These are phyloP conservation scores for Podilymbus podiceps DNA, from an alignment of 2,113 vertebrate species.

Conservation along the genomic window DNA sequence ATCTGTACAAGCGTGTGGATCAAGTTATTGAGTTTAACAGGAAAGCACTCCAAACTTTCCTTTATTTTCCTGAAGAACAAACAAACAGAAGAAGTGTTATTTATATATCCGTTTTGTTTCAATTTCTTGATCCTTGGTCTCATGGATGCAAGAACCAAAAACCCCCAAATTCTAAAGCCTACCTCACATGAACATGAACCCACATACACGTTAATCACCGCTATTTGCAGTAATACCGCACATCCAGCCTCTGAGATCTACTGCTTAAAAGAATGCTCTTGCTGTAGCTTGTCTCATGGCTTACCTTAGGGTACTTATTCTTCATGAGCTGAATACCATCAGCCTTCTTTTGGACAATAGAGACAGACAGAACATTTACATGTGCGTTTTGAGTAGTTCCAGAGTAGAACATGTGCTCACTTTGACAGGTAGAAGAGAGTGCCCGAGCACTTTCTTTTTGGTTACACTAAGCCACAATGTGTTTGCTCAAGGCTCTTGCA, in stretches of 20 bases:
- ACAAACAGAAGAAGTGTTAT: background rate
- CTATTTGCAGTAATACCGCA: background rate
- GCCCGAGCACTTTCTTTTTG: background rate
- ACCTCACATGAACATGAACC: background rate
- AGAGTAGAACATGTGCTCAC: background rate
- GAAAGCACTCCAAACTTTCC: conserved; percentile 86
- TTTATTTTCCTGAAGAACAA: conserved; percentile 84
- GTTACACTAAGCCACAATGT: background rate
- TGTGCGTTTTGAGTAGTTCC: background rate
- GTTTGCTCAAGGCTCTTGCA: background rate
- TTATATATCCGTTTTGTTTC: background rate
- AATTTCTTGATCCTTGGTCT: background rate
- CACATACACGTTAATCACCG: no score
- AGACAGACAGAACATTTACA: background rate
- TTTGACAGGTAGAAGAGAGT: background rate
- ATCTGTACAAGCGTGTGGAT: conserved; percentile 82
- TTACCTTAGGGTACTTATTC: background rate
- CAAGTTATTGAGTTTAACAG: conserved; percentile 89
- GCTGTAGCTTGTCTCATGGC: background rate
- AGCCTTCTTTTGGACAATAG: background rate
- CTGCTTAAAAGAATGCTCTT: background rate
- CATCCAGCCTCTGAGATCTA: background rate
- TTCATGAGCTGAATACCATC: background rate
- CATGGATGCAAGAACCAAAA: background rate
- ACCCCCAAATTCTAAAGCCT: background rate